A percentile compares a stretch with the other conserved stretches of the same genome.
Evolutionary conservation across 2,888 invertebrate species (phyloP).

Genomic region (Fissipunctia ypsillon): DNA sequence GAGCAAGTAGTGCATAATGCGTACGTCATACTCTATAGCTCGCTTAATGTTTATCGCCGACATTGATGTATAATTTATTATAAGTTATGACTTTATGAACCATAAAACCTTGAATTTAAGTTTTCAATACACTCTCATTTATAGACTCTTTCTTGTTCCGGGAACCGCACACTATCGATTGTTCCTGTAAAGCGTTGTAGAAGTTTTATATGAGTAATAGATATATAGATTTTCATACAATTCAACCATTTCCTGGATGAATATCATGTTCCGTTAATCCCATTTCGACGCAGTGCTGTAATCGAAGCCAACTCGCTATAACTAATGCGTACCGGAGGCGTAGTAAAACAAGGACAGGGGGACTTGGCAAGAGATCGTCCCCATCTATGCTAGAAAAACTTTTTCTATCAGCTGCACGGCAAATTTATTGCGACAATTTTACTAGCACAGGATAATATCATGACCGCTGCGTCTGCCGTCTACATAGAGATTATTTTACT

Average conservation of each 20-base stretch:
- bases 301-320: conserved; percentile 68
- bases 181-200: conserved; percentile 4
- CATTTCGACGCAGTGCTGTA: conserved; percentile 61
- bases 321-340: conserved; percentile 65
- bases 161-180: conserved; percentile 21
- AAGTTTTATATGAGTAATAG: conserved; percentile 12
- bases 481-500: conserved; percentile 67
- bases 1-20: conserved; percentile 75
- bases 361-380: conserved; percentile 71
- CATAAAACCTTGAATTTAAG: conserved; percentile 60
- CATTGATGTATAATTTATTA: conserved; percentile 60
- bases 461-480: conserved; percentile 59
- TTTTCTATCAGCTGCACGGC: conserved; percentile 81
- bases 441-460: conserved; percentile 70
- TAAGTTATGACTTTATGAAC: conserved; percentile 54
- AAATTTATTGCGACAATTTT: conserved; percentile 83
- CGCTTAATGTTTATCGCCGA: conserved; percentile 68
- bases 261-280: conserved; percentile 65
- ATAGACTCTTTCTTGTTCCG: conserved; percentile 28
- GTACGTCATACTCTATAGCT: conserved; percentile 74
- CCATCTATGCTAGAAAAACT: conserved; percentile 74
- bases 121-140: conserved; percentile 61
- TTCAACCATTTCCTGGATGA: conserved; percentile 27
- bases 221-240: conserved; percentile 2
- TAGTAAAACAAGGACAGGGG: conserved; percentile 66